Conservation (phyloP, 2,888 invertebrate species). For the Platynereis dumerilii region DNA sequence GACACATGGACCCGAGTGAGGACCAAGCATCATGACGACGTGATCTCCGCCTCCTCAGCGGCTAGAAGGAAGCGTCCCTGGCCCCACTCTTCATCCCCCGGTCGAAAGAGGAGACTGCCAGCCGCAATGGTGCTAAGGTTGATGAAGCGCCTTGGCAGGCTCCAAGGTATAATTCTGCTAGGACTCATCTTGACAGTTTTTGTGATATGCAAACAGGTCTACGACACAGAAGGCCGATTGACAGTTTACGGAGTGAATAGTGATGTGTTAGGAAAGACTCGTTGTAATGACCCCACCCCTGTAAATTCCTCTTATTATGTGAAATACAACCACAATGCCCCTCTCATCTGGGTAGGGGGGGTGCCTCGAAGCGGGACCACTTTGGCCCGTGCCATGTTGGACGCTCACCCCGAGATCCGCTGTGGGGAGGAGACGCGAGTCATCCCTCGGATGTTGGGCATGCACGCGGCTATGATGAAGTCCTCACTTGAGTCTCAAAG, state of each 20-base stretch:
- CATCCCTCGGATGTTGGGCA: constrained; percentile 85
- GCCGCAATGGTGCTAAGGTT: no score
- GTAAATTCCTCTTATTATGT: constrained; percentile 3
- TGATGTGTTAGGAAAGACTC: constrained; percentile 4
- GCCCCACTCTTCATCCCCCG: no score
- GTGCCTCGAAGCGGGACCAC: constrained; percentile 94
- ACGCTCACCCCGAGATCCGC: constrained; percentile 94
- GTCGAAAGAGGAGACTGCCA: no score
- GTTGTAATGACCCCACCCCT: constrained; percentile 2
- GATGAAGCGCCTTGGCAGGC: no score
- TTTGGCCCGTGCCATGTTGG: constrained; percentile 94
- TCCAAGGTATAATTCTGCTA: no score
- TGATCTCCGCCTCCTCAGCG: no score
- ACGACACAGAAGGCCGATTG: not conserved
- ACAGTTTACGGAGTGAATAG: not conserved
- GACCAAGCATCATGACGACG: no score
- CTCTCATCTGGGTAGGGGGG: constrained; percentile 94
- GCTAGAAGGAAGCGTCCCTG: no score
- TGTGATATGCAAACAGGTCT: constrained; percentile 5
- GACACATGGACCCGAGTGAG: no score
- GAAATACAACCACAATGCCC: constrained; percentile 30
- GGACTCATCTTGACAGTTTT: not conserved
- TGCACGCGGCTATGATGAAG: constrained; percentile 93
- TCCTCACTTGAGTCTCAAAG: constrained; percentile 90
- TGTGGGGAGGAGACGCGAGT: constrained; percentile 94